phyloP scores from a whole-genome alignment of 2,113 vertebrate species.

The Pygathrix nemaeus region DNA sequence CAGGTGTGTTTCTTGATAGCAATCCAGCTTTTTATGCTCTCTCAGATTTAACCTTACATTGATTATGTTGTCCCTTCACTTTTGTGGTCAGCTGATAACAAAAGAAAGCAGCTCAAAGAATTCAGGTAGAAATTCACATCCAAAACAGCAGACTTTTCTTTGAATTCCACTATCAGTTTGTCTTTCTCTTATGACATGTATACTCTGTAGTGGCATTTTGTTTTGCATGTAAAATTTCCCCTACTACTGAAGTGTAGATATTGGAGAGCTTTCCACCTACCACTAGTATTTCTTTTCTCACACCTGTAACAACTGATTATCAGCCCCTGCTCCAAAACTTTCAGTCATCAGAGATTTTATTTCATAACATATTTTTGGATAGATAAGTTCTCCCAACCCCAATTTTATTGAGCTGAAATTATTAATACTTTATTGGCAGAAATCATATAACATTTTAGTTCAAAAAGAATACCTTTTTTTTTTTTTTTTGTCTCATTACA shows the following conservation, averaged over 20 bases:
- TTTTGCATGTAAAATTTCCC: neutral
- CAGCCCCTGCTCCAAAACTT: neutral
- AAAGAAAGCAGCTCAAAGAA: neutral
- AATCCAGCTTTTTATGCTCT: neutral
- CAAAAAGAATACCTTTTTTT: neutral
- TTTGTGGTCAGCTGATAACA: neutral
- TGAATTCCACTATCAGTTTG: neutral
- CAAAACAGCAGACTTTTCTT: neutral
- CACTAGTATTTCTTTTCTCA: neutral
- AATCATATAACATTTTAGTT: neutral
- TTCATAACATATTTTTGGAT: neutral
- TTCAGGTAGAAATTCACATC: neutral
- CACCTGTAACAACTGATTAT: neutral
- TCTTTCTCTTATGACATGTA: neutral
- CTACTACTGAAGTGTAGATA: neutral
- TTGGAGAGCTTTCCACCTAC: neutral
- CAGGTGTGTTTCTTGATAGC: neutral
- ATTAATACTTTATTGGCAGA: neutral
- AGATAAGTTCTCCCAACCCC: neutral
- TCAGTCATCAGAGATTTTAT: neutral
- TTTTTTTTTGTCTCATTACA: neutral
- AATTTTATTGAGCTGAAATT: neutral
- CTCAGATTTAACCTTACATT: neutral
- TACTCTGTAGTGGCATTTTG: neutral
- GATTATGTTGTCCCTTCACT: neutral